Evolutionary conservation across 2,888 invertebrate genomes (phyloP).

Genomic region (Platycheirus albimanus): DNA sequence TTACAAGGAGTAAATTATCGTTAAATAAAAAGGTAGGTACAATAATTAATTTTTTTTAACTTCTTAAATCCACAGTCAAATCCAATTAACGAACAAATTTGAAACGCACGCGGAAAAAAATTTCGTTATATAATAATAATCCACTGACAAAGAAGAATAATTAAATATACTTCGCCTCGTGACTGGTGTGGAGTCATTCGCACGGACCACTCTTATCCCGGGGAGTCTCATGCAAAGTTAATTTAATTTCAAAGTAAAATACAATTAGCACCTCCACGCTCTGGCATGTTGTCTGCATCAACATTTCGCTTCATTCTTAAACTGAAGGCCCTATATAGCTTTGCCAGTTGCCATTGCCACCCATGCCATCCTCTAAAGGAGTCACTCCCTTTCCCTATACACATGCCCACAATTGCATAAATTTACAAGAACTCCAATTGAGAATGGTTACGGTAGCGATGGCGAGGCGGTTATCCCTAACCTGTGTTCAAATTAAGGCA

Average conservation of each 20-base stretch:
- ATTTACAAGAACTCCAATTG: slow-evolving; percentile 54
- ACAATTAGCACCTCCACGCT: slow-evolving; percentile 64
- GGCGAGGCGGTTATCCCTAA: slow-evolving; percentile 55
- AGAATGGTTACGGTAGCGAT: slow-evolving; percentile 25
- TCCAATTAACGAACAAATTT: slow-evolving; percentile 46
- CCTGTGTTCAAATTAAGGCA: slow-evolving; percentile 69
- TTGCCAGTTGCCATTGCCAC: no score
- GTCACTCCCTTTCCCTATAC: background rate
- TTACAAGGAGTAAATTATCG: no score
- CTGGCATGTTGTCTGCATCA: slow-evolving; percentile 39
- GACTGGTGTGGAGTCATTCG: slow-evolving; percentile 48
- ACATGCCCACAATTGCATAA: slow-evolving; percentile 51
- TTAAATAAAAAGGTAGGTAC: slow-evolving; percentile 3
- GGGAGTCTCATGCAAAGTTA: slow-evolving; percentile 58
- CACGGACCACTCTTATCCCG: slow-evolving; percentile 41
- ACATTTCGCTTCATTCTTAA: slow-evolving; percentile 28
- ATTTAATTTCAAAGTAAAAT: slow-evolving; percentile 71
- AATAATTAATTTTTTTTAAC: slow-evolving; percentile 7
- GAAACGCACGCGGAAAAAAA: slow-evolving; percentile 18
- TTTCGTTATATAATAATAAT: slow-evolving; percentile 43
- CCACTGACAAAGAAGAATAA: slow-evolving; percentile 52
- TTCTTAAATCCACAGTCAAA: slow-evolving; percentile 32
- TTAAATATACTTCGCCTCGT: slow-evolving; percentile 55
- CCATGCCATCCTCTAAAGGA: no score
- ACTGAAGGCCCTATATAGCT: slow-evolving; percentile 19